Percentiles rank a stretch among this genome's conserved stretches.
Evolutionary conservation across 1,140 invertebrate species (phyloP).

Genomic region (Zaprionus inermis): DNA sequence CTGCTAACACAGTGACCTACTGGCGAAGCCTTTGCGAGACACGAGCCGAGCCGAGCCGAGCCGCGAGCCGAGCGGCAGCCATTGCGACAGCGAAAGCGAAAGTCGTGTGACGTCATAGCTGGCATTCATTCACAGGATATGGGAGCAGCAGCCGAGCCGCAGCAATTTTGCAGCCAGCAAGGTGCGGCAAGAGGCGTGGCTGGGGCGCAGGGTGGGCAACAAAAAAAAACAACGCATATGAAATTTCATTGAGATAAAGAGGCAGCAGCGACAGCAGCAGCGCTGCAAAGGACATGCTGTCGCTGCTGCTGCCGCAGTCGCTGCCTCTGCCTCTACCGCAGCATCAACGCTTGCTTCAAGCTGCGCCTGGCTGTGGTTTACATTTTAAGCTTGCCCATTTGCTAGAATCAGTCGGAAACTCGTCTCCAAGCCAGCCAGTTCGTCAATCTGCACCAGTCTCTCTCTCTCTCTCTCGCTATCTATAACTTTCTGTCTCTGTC

Average conservation of each 20-base stretch:
- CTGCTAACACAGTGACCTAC: constrained; percentile 83
- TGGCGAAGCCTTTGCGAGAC: constrained; percentile 48
- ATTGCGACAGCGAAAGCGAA: constrained; percentile 53
- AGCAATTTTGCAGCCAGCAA: constrained; percentile 14
- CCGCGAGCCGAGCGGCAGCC: background rate
- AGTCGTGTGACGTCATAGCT: constrained; percentile 75
- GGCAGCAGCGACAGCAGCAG: constrained; percentile 11
- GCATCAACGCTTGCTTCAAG: constrained; percentile 40
- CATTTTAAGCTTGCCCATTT: constrained; percentile 70
- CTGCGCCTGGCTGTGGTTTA: constrained; percentile 71
- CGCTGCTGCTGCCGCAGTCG: background rate
- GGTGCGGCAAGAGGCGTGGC: constrained; percentile 7
- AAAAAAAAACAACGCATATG: constrained; percentile 47
- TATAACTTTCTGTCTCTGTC: background rate
- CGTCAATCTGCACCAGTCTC: constrained; percentile 30
- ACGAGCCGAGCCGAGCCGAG: constrained; percentile 7
- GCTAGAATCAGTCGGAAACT: constrained; percentile 75
- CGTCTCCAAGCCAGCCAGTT: constrained; percentile 73
- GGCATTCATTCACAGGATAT: constrained; percentile 84
- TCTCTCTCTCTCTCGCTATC: too few species aligned
- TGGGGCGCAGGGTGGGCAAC: constrained; percentile 44
- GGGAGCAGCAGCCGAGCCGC: constrained; percentile 25
- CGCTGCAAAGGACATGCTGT: constrained; percentile 65
- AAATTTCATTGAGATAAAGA: constrained; percentile 76
- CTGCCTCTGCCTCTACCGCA: constrained; percentile 11